phyloP scores from a whole-genome alignment of 2,113 vertebrate genomes.

The Sylvietta virens region DNA sequence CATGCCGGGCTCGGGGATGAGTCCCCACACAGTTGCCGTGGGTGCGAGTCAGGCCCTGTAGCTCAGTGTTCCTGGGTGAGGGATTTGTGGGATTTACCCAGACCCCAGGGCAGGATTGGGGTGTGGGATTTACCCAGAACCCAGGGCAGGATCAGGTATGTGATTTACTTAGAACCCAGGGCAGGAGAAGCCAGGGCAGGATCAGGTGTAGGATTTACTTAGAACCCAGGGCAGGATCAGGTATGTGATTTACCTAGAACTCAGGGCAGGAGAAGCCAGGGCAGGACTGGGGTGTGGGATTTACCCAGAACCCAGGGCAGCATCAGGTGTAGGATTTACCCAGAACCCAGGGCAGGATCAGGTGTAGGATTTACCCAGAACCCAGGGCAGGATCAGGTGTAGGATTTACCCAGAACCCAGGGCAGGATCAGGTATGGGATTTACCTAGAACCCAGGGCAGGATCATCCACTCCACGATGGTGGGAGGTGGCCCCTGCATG shows the following conservation, averaged over 20 bases:
- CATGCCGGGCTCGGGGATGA: not conserved
- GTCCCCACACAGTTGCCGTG: not conserved
- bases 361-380: not conserved
- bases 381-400: not conserved
- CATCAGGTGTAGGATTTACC: slow-evolving; percentile 26
- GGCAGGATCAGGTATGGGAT: not conserved
- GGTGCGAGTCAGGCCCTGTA: not conserved
- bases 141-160: slow-evolving; percentile 80
- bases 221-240: too few relatives aligned
- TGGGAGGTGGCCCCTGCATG: slow-evolving; percentile 93
- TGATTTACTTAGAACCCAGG: not conserved
- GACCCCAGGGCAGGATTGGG: slow-evolving; percentile 84
- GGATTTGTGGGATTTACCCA: not conserved
- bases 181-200: slow-evolving; percentile 80
- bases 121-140: slow-evolving; percentile 19
- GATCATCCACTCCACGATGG: slow-evolving; percentile 97
- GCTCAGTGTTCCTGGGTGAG: not conserved
- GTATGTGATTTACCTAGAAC: not conserved
- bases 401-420: not conserved
- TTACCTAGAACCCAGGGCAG: slow-evolving; percentile 96
- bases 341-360: slow-evolving; percentile 87
- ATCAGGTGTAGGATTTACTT: slow-evolving; percentile 13
- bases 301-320: slow-evolving; percentile 80
- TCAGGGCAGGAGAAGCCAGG: not conserved
- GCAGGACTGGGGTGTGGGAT: not conserved